These are phyloP conservation scores for Malacosoma neustria DNA, from an alignment of 2,888 invertebrate genomes.

Conservation along the genomic window DNA sequence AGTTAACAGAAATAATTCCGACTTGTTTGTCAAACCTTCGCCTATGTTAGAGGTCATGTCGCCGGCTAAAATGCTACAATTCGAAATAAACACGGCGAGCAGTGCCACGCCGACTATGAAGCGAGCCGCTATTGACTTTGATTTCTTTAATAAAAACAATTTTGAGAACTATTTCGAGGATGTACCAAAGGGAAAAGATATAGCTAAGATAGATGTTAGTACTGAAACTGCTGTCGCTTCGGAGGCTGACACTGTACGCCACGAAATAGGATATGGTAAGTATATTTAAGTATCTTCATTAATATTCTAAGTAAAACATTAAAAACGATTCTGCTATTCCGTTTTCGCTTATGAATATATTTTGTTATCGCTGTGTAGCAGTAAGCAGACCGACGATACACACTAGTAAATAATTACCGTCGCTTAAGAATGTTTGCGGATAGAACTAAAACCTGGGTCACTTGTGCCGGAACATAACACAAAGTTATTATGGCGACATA, in stretches of 20 bases:
- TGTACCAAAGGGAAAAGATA: slow-evolving; percentile 12
- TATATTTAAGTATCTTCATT: slow-evolving; percentile 17
- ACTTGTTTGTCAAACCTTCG: slow-evolving; percentile 54
- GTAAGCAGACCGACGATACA: no score
- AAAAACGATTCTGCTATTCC: no score
- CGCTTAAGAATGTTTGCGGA: no score
- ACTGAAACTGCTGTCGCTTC: slow-evolving; percentile 49
- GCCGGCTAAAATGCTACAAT: slow-evolving; percentile 63
- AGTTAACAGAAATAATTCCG: slow-evolving; percentile 38
- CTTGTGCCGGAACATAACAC: no score
- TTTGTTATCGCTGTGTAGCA: no score
- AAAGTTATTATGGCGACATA: no score
- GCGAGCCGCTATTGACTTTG: slow-evolving; percentile 55
- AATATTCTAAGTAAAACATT: no score
- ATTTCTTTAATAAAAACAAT: slow-evolving; percentile 54
- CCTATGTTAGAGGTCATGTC: slow-evolving; percentile 56
- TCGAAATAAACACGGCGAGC: slow-evolving; percentile 39
- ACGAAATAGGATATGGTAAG: slow-evolving; percentile 66
- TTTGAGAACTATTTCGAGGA: slow-evolving; percentile 48
- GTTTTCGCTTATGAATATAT: no score
- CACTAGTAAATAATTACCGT: no score
- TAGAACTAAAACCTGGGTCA: no score
- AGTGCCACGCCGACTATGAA: slow-evolving; percentile 65
- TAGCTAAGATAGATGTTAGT: slow-evolving; percentile 16
- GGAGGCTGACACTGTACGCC: slow-evolving; percentile 50